Evolutionary conservation across 2,797 vertebrate genomes (phyloP).

Genomic region (Antennarius maculatus): DNA sequence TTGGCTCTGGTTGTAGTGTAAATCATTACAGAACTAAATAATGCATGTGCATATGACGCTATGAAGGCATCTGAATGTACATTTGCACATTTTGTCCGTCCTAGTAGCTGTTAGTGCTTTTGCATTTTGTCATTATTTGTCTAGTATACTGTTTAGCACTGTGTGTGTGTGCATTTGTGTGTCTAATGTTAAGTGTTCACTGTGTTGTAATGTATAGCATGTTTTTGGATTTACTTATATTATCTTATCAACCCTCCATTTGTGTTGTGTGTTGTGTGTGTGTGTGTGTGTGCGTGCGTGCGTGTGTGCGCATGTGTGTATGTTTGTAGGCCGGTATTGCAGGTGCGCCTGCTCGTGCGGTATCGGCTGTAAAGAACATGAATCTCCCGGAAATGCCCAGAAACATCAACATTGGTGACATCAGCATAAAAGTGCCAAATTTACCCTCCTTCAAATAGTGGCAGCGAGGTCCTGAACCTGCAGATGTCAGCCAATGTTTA

Average conservation of each 20-base stretch:
- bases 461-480: conserved; percentile 74
- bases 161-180: conserved; percentile 71
- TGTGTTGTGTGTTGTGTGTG: conserved; percentile 66
- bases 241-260: conserved; percentile 65
- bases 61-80: conserved; percentile 78
- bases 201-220: conserved; percentile 56
- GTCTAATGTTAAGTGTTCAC: conserved; percentile 52
- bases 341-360: conserved; percentile 96
- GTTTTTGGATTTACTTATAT: conserved; percentile 21
- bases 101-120: conserved; percentile 74
- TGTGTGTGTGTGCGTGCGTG: conserved; percentile 51
- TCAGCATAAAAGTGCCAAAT: conserved; percentile 99
- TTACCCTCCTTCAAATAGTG: conserved; percentile 98
- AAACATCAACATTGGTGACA: conserved; percentile 99
- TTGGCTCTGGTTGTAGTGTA: conserved; percentile 79
- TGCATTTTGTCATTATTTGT: conserved; percentile 80
- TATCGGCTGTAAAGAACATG: conserved; percentile 99
- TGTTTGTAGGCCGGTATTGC: conserved; percentile 95
- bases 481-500: conserved; percentile 86
- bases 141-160: conserved; percentile 56
- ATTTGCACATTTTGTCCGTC: conserved; percentile 78
- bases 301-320: conserved; percentile 53
- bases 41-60: conserved; percentile 82
- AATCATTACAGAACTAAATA: conserved; percentile 65
- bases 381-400: conserved; percentile 99